phyloP scores from a whole-genome alignment of 1,140 invertebrate species.

The Aethina tumida region DNA sequence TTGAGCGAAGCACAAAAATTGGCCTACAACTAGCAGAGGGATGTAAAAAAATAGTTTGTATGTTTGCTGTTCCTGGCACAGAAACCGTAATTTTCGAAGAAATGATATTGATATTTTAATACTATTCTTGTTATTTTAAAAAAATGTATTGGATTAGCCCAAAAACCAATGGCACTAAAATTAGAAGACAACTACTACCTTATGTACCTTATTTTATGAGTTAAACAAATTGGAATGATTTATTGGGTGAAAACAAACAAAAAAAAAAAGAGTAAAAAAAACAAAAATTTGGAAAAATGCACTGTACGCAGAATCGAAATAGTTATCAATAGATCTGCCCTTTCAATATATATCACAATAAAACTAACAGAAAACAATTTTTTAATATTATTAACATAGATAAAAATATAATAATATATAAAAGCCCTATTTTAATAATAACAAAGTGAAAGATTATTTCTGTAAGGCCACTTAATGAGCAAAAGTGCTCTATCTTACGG shows the following conservation, averaged over 20 bases:
- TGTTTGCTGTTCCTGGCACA: background rate
- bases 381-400: slow-evolving; percentile 9
- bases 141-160: slow-evolving; percentile 13
- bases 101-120: slow-evolving; percentile 11
- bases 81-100: background rate
- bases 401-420: slow-evolving; percentile 3
- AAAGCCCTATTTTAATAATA: no score
- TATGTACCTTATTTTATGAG: no score
- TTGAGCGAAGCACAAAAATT: slow-evolving; percentile 9
- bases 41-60: slow-evolving; percentile 9
- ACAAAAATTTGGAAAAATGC: no score
- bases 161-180: slow-evolving; percentile 30
- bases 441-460: no score
- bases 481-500: no score
- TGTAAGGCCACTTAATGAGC: no score
- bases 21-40: slow-evolving; percentile 1
- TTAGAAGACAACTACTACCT: slow-evolving; percentile 23
- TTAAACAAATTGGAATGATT: slow-evolving; percentile 27
- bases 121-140: background rate
- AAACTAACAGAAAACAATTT: slow-evolving; percentile 6
- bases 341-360: slow-evolving; percentile 4
- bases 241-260: slow-evolving; percentile 11
- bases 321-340: no score
- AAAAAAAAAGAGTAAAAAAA: slow-evolving; percentile 10
- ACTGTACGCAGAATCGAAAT: no score